Percentiles rank a stretch among this genome's conserved stretches.
phyloP scores from a whole-genome alignment of 2,113 vertebrate genomes.

The Pristiophorus japonicus region DNA sequence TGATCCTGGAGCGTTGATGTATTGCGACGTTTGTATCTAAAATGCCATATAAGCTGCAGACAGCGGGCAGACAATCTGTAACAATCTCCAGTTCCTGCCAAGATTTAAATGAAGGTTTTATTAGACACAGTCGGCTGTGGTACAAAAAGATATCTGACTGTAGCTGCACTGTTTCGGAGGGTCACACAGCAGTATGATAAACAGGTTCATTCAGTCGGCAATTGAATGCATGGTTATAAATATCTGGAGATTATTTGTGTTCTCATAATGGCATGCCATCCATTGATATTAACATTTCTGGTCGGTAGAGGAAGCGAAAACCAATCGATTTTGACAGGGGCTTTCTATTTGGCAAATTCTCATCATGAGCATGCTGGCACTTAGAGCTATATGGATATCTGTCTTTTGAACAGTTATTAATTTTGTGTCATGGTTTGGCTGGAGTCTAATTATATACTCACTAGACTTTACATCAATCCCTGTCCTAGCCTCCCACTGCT shows the following conservation, averaged over 20 bases:
- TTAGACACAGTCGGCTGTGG: neutral
- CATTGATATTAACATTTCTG: neutral
- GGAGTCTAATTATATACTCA: slow-evolving; percentile 7
- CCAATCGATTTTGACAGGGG: neutral
- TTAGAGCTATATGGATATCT: neutral
- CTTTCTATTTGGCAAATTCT: slow-evolving; percentile 20
- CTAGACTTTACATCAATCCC: slow-evolving; percentile 4
- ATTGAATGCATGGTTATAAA: neutral
- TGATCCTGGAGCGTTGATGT: neutral
- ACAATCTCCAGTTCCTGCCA: neutral
- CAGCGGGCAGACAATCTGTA: neutral
- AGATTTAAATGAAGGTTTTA: neutral
- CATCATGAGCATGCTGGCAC: neutral
- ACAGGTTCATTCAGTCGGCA: neutral
- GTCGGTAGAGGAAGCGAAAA: neutral
- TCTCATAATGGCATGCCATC: neutral
- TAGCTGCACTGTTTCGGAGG: neutral
- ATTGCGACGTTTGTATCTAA: neutral
- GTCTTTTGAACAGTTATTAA: slow-evolving; percentile 10
- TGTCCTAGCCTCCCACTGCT: neutral
- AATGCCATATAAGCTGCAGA: neutral
- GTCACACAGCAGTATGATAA: neutral
- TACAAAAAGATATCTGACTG: neutral
- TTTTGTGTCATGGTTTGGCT: neutral
- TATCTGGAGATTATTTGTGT: neutral